Conservation (phyloP, 2,888 invertebrate genomes). For the Ichneumon xanthorius region DNA sequence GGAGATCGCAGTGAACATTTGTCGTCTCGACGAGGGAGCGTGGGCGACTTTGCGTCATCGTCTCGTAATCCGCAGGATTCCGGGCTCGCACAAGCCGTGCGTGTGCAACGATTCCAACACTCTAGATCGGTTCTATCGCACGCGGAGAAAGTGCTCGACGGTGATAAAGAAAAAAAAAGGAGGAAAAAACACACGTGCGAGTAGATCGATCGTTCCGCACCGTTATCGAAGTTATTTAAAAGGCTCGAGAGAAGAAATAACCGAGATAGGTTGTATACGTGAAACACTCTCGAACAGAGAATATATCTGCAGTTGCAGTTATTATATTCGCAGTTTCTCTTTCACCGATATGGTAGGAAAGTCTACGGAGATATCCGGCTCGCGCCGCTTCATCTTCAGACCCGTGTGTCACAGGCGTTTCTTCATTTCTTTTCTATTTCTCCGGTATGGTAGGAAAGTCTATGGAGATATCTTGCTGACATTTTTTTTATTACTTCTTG, state of each 20-base stretch:
- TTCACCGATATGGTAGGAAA: slow-evolving; percentile 59
- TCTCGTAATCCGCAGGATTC: slow-evolving; percentile 70
- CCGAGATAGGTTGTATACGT: not conserved
- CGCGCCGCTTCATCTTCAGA: not conserved
- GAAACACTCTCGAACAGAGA: not conserved
- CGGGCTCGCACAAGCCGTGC: slow-evolving; percentile 49
- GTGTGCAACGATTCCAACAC: slow-evolving; percentile 6
- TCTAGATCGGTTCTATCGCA: not conserved
- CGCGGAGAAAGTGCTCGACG: slow-evolving; percentile 76
- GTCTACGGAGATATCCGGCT: slow-evolving; percentile 35
- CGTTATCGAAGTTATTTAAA: slow-evolving; percentile 16
- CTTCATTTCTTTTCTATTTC: slow-evolving; percentile 34
- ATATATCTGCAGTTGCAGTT: slow-evolving; percentile 16
- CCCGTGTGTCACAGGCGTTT: not conserved
- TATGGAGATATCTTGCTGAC: too few relatives aligned
- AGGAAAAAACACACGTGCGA: not conserved
- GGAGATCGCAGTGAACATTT: slow-evolving; percentile 11
- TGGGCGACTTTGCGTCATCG: slow-evolving; percentile 77
- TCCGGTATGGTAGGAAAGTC: too few relatives aligned
- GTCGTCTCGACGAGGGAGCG: slow-evolving; percentile 40
- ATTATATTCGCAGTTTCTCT: slow-evolving; percentile 57
- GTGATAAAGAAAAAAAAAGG: slow-evolving; percentile 62
- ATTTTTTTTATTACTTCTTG: too few relatives aligned
- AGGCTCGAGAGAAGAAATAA: slow-evolving; percentile 4
- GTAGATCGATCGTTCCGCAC: slow-evolving; percentile 37